A percentile compares a stretch with the other conserved stretches of the same genome.
Conservation (phyloP, 1,140 invertebrate genomes). For the Propsilocerus akamusi region DNA sequence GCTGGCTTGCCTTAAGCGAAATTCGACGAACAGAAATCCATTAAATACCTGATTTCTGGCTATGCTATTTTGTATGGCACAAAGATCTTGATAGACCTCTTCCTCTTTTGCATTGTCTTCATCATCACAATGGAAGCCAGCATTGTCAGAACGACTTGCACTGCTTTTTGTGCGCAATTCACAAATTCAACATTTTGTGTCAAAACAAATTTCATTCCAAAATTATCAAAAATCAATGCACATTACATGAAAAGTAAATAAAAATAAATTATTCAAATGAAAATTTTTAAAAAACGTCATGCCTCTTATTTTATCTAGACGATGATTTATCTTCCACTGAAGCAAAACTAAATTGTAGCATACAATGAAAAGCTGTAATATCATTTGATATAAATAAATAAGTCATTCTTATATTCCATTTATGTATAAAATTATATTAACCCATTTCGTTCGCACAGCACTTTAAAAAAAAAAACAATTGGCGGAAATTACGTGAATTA, state of each 20-base stretch:
- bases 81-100: slow-evolving; percentile 26
- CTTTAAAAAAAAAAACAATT: too few species aligned
- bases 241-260: background rate
- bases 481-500: too few species aligned
- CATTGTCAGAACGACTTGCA: slow-evolving; percentile 13
- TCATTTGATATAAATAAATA: too few species aligned
- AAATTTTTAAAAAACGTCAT: too few species aligned
- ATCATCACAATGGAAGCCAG: slow-evolving; percentile 23
- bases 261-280: background rate
- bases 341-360: too few species aligned
- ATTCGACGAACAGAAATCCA: background rate
- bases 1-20: background rate
- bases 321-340: too few species aligned
- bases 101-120: slow-evolving; percentile 26
- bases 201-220: background rate
- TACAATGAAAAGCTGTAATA: too few species aligned
- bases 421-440: too few species aligned
- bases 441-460: too few species aligned
- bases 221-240: background rate
- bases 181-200: too few species aligned
- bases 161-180: background rate
- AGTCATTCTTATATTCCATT: too few species aligned
- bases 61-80: slow-evolving; percentile 19
- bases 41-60: slow-evolving; percentile 22
- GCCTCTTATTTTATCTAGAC: too few species aligned